Base-by-base conservation (phyloP, 2,888 invertebrate genomes). In the Ischnus inquisitorius region DNA sequence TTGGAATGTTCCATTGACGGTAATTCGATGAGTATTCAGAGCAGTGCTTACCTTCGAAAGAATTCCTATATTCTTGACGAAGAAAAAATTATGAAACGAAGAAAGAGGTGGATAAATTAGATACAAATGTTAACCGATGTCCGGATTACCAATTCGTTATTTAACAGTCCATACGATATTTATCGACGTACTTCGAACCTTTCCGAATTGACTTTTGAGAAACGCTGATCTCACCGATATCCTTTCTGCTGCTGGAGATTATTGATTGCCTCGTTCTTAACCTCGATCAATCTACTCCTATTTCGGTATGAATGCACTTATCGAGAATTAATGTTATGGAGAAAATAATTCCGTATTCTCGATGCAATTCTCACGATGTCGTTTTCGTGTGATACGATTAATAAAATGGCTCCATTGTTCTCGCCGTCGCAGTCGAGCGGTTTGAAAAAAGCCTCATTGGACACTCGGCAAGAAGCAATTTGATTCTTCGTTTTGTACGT, bases 381-480 rank as follows among this genome's bases (percentile, higher is more conserved):
- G 43, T n/a, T 39, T 34, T 48, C 41, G 51, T 64, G 83, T 83
- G 69, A 81, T 74, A 74, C 46, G 54, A 69, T 81, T 79, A 76
- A 69, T 72, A 75, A 76, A 82, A 74, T 68, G 65, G 60, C 60
- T 65, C 65, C 68, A 79, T 79, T 81, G 81, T 43, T 69, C 16
- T 14, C 43, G 46, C 60, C 65, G 57, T 6, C 43, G 71, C 46
- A 39, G 69, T 71, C 28, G 48, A 71, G 48, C 16, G 71, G 12
- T 34, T 64, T 39, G 43, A 84, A 82, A 82, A 84, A 81, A 41
- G 51, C 46, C 65, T 68, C 64, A 71, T 71, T 34, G 81, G 57
- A 84, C 84, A 84, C 84, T 81, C 65, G 57, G 75, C 68, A 57
- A 64, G 75, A 34, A 79, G 69, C 78, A 79, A 84, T 84, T 84